Evolutionary conservation across 2,888 invertebrate genomes (phyloP).

Genomic region (Cerceris ruficornis): DNA sequence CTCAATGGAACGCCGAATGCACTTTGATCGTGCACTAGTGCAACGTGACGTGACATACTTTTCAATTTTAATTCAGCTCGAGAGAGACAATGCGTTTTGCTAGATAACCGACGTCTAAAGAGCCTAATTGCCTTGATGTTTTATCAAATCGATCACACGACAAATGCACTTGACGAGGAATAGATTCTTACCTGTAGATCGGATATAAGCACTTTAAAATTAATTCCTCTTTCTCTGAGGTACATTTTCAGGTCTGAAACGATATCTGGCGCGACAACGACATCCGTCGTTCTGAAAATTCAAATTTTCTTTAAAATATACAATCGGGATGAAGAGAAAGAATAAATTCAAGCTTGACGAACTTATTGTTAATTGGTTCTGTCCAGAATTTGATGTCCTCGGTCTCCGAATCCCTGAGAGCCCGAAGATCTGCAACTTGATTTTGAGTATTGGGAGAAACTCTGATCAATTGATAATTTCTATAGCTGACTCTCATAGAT

Average conservation of each 20-base stretch:
- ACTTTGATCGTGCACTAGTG: too few species aligned
- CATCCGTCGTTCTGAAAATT: slow-evolving; percentile 83
- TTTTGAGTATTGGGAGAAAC: slow-evolving; percentile 81
- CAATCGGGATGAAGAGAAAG: neutral
- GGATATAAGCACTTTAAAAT: slow-evolving; percentile 87
- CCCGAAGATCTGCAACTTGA: slow-evolving; percentile 81
- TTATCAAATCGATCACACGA: neutral
- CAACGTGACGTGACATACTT: too few species aligned
- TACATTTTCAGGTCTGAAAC: slow-evolving; percentile 84
- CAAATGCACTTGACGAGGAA: neutral
- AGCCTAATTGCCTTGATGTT: neutral
- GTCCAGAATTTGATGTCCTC: slow-evolving; percentile 85
- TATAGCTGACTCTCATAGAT: slow-evolving; percentile 80
- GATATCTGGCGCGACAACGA: slow-evolving; percentile 88
- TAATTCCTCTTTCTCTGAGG: slow-evolving; percentile 85
- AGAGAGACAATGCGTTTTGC: too few species aligned
- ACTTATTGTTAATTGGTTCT: slow-evolving; percentile 82
- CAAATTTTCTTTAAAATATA: neutral
- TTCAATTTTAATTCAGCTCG: too few species aligned
- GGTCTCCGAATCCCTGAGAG: slow-evolving; percentile 82
- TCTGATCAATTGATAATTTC: slow-evolving; percentile 84
- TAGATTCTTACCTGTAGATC: slow-evolving; percentile 85
- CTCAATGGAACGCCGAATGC: too few species aligned
- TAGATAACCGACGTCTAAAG: too few species aligned
- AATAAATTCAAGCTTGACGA: neutral